These are phyloP conservation scores for Orussus abietinus DNA, from an alignment of 1,140 invertebrate species.

Conservation along the genomic window DNA sequence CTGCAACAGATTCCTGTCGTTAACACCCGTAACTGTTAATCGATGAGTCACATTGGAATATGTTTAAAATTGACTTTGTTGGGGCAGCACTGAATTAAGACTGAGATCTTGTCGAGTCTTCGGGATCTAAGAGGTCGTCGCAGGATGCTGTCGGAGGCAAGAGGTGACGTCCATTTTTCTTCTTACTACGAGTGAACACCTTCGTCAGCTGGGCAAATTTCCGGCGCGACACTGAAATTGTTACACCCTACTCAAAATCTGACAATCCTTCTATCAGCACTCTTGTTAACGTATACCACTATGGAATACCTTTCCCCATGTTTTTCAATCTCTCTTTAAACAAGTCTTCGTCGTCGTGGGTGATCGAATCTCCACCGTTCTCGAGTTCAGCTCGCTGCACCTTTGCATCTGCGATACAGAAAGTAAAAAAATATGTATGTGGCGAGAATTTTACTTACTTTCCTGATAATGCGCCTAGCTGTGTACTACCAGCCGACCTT, in stretches of 20 bases:
- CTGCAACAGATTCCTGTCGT: too few relatives aligned
- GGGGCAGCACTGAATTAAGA: too few relatives aligned
- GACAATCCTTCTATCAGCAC: constrained; percentile 5
- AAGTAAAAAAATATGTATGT: too few relatives aligned
- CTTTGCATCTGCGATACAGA: constrained; percentile 41
- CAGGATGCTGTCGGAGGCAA: constrained; percentile 48
- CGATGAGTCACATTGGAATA: too few relatives aligned
- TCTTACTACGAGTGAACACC: constrained; percentile 72
- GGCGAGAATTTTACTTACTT: too few relatives aligned
- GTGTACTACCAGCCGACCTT: too few relatives aligned
- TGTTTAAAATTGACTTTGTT: too few relatives aligned
- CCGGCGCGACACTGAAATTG: constrained; percentile 65
- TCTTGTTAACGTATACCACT: constrained; percentile 21
- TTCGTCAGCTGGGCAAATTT: constrained; percentile 78
- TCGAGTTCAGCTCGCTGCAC: constrained; percentile 31
- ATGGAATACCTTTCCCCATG: constrained; percentile 73
- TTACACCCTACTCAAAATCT: constrained; percentile 2
- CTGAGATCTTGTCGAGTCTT: constrained; percentile 44
- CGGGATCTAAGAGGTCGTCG: constrained; percentile 47
- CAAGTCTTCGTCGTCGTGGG: constrained; percentile 70
- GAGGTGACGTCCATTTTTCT: constrained; percentile 55
- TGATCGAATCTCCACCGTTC: constrained; percentile 29
- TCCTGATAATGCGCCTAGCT: too few relatives aligned
- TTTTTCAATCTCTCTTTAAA: constrained; percentile 80
- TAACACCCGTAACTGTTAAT: too few relatives aligned